Base-by-base conservation (phyloP, 2,113 vertebrate species). In the Entelurus aequoreus region DNA sequence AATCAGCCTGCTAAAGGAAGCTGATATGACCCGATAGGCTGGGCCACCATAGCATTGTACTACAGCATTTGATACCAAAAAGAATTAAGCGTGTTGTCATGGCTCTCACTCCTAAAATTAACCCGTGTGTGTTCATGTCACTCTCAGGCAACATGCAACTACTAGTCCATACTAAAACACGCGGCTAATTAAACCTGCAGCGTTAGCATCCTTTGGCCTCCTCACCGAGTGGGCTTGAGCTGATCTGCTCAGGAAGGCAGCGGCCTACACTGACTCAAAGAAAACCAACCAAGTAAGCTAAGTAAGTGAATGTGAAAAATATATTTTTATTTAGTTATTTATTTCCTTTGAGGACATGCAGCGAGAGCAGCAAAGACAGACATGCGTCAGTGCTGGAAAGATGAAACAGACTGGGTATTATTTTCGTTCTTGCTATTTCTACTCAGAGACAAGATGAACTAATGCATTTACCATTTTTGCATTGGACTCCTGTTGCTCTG, bases 261-360 rank as follows among this genome's bases (percentile, higher is more conserved):
- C 63, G 71, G 60, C 71, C 74, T 82, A 77, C 85, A 71, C 77
- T 77, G 83, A 82, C 72, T 65, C 74, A 79, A 87, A 82, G 72
- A 81, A 85, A 84, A 77, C 72, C 75, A 82, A 82, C 83, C 74
- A 83, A 84, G 77, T 86, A 89, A 86, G 84, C 83, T 88, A 87
- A 71, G 79, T 88, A 85, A 74, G 80, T 90, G 89, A 91, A 91
- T 91, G 90, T 91, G 80, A 77, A 89, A 83, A 80, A 80, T 88
- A 85, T 85, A 87, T 88, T 88, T 86, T 84, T 82, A 84, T 83
- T 85, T 85, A 37, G 49, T 71, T 74, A 71, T 79, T 80, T 83
- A 69, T 73, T 85, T 86, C 53, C 83, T 86, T 75, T 60, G 71
- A 77, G 61, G 78, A 72, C 75, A 77, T 82, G 77, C 75, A 78